Percentiles rank a stretch among this genome's conserved stretches.
These are phyloP conservation scores for Phyto melanocephala DNA, from an alignment of 2,888 invertebrate species.

Conservation along the genomic window DNA sequence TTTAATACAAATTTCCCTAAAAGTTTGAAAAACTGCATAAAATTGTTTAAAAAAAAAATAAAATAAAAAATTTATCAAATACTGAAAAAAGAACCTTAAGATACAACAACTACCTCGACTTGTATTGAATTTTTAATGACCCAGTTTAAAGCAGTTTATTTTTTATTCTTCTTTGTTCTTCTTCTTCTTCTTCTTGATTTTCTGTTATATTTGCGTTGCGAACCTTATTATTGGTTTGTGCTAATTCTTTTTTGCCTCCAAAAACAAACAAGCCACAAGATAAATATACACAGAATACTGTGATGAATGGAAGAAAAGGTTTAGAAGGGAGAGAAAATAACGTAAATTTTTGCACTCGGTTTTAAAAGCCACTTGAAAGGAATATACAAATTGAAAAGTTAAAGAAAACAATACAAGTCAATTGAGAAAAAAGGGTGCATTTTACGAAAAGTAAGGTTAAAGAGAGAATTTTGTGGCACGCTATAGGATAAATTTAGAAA, in stretches of 20 bases:
- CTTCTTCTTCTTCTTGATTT: neutral
- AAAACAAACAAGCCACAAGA: conserved; percentile 31
- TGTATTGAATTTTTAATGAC: conserved; percentile 74
- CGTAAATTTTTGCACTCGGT: neutral
- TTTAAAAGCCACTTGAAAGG: neutral
- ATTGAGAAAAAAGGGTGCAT: neutral
- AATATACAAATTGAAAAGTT: conserved; percentile 13
- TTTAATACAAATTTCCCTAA: conserved; percentile 17
- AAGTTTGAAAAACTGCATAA: conserved; percentile 5
- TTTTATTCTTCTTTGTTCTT: neutral
- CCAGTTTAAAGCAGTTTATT: conserved; percentile 69
- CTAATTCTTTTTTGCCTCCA: conserved; percentile 69
- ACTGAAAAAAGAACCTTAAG: conserved; percentile 36
- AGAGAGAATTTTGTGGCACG: neutral
- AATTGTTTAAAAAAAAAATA: neutral
- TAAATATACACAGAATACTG: neutral
- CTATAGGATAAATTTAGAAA: neutral
- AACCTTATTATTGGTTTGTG: conserved; percentile 75
- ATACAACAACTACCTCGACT: conserved; percentile 53
- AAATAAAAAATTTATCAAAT: conserved; percentile 8
- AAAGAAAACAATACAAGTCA: neutral
- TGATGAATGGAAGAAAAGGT: neutral
- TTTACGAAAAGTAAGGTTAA: neutral
- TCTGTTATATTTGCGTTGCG: conserved; percentile 28
- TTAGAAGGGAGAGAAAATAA: neutral